These are phyloP conservation scores for Illadopsis cleaveri DNA, from an alignment of 2,113 vertebrate species.

Conservation along the genomic window DNA sequence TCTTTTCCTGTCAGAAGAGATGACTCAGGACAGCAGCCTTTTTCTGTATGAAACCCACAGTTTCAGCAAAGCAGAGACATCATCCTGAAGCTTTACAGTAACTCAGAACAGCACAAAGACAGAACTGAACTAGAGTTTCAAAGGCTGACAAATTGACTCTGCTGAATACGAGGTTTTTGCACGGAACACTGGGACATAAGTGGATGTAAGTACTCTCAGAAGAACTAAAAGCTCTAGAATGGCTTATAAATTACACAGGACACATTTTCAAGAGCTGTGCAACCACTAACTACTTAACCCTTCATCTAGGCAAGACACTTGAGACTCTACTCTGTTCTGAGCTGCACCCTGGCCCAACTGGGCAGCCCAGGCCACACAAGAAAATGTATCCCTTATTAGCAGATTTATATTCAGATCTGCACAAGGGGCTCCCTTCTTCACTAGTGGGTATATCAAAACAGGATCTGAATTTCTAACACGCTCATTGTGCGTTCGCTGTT, in stretches of 20 bases:
- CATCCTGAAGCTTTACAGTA: constrained; percentile 13
- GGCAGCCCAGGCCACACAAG: background rate
- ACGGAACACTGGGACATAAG: constrained; percentile 1
- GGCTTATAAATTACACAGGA: constrained; percentile 25
- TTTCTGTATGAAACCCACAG: constrained; percentile 7
- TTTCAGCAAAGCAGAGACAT: background rate
- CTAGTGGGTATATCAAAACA: background rate
- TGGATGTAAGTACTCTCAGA: constrained; percentile 43
- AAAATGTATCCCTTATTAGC: background rate
- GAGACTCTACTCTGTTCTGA: background rate
- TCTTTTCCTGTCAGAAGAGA: constrained; percentile 31
- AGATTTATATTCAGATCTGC: background rate
- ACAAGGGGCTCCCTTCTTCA: constrained; percentile 5
- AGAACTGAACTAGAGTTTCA: constrained; percentile 17
- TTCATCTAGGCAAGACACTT: background rate
- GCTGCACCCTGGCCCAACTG: background rate
- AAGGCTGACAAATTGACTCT: constrained; percentile 32
- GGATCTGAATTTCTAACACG: background rate
- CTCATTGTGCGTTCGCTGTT: background rate
- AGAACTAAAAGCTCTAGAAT: constrained; percentile 37
- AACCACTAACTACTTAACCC: constrained; percentile 13
- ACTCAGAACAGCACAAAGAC: background rate
- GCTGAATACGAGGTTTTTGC: constrained; percentile 1
- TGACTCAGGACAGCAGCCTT: constrained; percentile 34
- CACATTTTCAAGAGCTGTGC: background rate